Base-by-base conservation (phyloP, 2,888 invertebrate genomes). In the Melanargia galathea region DNA sequence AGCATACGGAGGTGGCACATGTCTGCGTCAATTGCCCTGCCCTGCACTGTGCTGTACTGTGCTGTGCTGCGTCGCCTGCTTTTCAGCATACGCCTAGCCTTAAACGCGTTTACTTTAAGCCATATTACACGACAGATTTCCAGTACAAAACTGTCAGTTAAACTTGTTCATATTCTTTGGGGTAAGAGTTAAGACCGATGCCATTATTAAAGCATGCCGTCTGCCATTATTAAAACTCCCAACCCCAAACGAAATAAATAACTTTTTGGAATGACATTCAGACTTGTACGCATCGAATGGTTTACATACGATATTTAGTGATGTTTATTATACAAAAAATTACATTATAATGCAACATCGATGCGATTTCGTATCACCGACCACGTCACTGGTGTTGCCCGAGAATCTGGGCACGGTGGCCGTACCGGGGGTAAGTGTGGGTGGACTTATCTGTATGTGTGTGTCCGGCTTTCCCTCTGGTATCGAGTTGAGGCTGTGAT, bases 321-420 rank as follows among this genome's bases (percentile, higher is more conserved):
- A 26, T 16, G 40, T 16, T 10, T 40, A 16, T 1, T n/a, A 40
- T 13, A n/a, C n/a, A 16, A 40, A 43, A 52, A 55, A 66, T 71
- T 93, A 96, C 94, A 95, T 95, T 65, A 96, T 90, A 68, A 93
- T 84, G 84, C 96, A 96, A 87, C 96, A 96, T 79, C 95, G 92
- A 84, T 91, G 95, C 75, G 93, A 94, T 77, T 92, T 93, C 64
- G 93, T 92, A 80, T 96, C 96, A 69, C 95, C 95, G 65, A 96
- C 93, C 67, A 95, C 95, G 73, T 96, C 96, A 75, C 95, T 94
- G 24, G 96, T 96, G 79, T 95, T 93, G 13, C 96, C 96, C 11
- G 94, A 93, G 83, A 95, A 95, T 70, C 94, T 89, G 46, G 93
- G 92, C 40, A 94, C 92, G 18, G 92, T 77, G 3, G 82, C 85